Evolutionary conservation across 2,888 invertebrate genomes (phyloP), one percentile per base, ranked within the genome.

Genomic region (Platycheirus albimanus): DNA sequence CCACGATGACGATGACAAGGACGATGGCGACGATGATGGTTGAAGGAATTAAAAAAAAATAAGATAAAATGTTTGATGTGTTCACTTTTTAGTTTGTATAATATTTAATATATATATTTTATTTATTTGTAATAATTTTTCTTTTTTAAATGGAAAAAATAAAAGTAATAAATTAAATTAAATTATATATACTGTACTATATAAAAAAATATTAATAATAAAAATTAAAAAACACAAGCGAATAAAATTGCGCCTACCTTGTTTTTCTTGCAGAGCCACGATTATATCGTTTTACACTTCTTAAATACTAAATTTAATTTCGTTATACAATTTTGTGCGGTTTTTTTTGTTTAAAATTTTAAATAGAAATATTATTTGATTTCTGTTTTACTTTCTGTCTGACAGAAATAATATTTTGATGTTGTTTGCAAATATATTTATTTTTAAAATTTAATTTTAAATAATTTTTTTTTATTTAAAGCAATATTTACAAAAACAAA

Each of bases 181-280:
- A 76, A 72, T 81, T 81, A 81, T 76, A 76, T 64, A 67, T 71
- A 67, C 58, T n/a, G 52, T 63, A 81, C 71, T 66, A 70, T 43
- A 43, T 74, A 63, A 52, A 43, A 47, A 30, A 43, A 52, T 51
- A 58, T 72, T 47, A 38, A 47, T 45, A 58, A 43, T 36, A 58
- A 43, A 38, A 67, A 70, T 49, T 49, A 43, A 52, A 45, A 63
- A 63, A 80, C 64, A 75, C 64, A 75, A 76, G 64, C 71, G 76
- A 72, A 72, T 81, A 70, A 78, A 64, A 72, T 83, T 83, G 72
- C 83, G 77, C 83, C 83, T 83, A 83, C 83, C 78, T 77, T 80
- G n/a, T n/a, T 41, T 1, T 19, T 56, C 13, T 20, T 74, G 83
- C 64, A 83, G 78, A 81, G 69, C 72, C 67, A 69, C 69, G 77